Percentiles rank a stretch among this genome's conserved stretches.
phyloP scores from a whole-genome alignment of 2,797 vertebrate species.

The Premnoplex brunnescens region DNA sequence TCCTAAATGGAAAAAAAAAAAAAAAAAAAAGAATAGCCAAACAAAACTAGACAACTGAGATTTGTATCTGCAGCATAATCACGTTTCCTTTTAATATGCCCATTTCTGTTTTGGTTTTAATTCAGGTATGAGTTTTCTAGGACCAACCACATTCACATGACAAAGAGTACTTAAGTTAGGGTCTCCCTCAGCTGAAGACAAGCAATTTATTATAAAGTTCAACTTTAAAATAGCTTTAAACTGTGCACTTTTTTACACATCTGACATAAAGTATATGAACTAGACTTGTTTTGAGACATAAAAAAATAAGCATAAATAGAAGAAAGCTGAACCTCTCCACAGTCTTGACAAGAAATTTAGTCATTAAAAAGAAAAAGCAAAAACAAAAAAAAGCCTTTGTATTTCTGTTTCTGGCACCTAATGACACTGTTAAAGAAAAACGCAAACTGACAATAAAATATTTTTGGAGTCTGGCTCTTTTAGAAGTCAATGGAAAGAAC shows the following conservation, averaged over 20 bases:
- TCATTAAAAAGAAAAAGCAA: too few relatives aligned
- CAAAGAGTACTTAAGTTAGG: background rate
- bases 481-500: background rate
- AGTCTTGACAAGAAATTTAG: background rate
- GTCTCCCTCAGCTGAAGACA: background rate
- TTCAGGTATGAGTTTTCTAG: background rate
- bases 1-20: background rate
- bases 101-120: background rate
- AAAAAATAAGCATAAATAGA: background rate
- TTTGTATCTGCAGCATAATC: background rate
- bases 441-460: background rate
- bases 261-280: background rate
- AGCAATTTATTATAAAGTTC: background rate
- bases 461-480: background rate
- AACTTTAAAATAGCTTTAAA: background rate
- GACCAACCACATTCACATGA: background rate
- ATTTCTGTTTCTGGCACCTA: background rate
- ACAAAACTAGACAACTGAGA: background rate
- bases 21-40: background rate
- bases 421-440: background rate
- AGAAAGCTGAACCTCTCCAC: background rate
- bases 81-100: background rate
- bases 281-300: background rate
- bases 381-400: background rate
- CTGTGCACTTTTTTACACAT: background rate